phyloP scores from a whole-genome alignment of 2,113 vertebrate species.

The Microtus richardsoni region DNA sequence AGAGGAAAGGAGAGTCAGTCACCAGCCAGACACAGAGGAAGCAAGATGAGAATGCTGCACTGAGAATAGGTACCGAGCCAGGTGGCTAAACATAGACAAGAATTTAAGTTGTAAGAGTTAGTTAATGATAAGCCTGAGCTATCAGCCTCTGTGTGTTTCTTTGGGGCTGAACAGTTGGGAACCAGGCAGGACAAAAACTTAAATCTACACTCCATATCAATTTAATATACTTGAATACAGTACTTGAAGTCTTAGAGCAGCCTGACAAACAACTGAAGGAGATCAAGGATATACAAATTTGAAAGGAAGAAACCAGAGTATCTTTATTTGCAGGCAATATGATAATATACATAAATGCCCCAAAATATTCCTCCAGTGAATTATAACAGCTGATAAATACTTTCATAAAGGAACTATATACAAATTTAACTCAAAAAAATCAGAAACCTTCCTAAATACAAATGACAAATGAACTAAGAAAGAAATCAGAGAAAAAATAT shows the following conservation, averaged over 20 bases:
- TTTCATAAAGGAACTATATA: neutral
- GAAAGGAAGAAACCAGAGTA: neutral
- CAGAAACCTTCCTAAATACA: neutral
- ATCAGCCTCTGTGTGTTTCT: too few relatives aligned
- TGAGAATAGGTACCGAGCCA: too few relatives aligned
- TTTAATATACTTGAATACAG: neutral
- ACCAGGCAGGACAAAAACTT: too few relatives aligned
- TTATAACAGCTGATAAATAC: neutral
- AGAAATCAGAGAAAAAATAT: neutral
- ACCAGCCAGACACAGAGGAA: too few relatives aligned
- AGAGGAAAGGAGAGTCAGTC: too few relatives aligned
- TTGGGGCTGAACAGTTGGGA: too few relatives aligned
- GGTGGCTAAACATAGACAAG: too few relatives aligned
- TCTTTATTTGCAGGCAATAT: neutral
- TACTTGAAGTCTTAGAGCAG: neutral
- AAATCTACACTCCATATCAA: neutral
- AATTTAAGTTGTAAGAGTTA: too few relatives aligned
- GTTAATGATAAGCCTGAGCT: too few relatives aligned
- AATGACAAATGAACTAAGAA: neutral
- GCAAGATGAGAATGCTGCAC: too few relatives aligned
- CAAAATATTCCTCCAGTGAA: neutral
- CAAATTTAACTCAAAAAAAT: neutral
- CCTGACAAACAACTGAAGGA: neutral
- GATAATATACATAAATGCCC: neutral
- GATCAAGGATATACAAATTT: neutral